Evolutionary conservation across 1,140 invertebrate species (phyloP).

Genomic region (Lethrus apterus): DNA sequence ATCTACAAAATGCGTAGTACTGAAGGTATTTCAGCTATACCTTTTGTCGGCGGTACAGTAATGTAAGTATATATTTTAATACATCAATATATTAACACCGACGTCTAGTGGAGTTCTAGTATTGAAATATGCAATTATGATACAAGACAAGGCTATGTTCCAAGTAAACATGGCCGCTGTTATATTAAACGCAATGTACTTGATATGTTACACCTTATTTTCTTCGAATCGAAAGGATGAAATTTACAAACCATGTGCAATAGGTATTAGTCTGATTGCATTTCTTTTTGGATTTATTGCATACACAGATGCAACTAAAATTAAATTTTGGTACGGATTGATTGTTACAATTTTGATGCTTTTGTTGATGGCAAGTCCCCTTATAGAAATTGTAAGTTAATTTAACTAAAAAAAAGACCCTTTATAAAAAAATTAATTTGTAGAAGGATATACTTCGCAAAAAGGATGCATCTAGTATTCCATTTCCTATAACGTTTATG

Average conservation of each 20-base stretch:
- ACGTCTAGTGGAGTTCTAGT: slow-evolving; percentile 57
- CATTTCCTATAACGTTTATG: slow-evolving; percentile 73
- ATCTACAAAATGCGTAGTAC: slow-evolving; percentile 59
- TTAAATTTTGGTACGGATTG: slow-evolving; percentile 62
- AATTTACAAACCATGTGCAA: slow-evolving; percentile 42
- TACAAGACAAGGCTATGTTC: slow-evolving; percentile 64
- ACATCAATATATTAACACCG: slow-evolving; percentile 14
- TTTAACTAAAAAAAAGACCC: slow-evolving; percentile 8
- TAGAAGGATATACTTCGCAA: slow-evolving; percentile 64
- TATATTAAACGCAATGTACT: slow-evolving; percentile 56
- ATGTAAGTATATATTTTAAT: slow-evolving; percentile 52
- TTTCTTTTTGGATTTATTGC: slow-evolving; percentile 54
- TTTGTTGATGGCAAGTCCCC: slow-evolving; percentile 59
- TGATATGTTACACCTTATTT: slow-evolving; percentile 57
- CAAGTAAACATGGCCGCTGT: slow-evolving; percentile 65
- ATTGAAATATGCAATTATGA: slow-evolving; percentile 60
- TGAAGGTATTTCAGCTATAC: slow-evolving; percentile 53
- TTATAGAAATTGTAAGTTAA: slow-evolving; percentile 58
- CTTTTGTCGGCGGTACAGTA: slow-evolving; percentile 62
- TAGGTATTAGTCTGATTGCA: slow-evolving; percentile 47
- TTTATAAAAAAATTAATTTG: slow-evolving; percentile 11
- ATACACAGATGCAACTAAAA: slow-evolving; percentile 51
- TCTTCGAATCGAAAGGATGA: slow-evolving; percentile 48
- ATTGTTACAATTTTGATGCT: slow-evolving; percentile 62
- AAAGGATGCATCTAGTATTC: slow-evolving; percentile 69